These are phyloP conservation scores for Aspidiotus destructor DNA, from an alignment of 2,888 invertebrate species.

Conservation along the genomic window DNA sequence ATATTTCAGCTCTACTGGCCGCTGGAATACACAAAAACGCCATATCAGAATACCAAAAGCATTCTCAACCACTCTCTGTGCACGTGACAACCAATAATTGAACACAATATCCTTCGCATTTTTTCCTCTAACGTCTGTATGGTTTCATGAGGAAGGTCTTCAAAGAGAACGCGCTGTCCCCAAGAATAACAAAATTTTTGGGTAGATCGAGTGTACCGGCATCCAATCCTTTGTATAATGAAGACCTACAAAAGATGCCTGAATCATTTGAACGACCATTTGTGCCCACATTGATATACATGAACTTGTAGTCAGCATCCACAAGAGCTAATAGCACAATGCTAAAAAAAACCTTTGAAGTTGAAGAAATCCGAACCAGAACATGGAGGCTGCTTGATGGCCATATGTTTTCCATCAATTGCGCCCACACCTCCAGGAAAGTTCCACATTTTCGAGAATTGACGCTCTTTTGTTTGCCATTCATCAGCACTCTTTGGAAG, in stretches of 20 bases:
- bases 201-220: neutral
- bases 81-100: constrained; percentile 11
- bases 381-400: neutral
- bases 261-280: constrained; percentile 22
- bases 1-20: constrained; percentile 2
- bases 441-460: constrained; percentile 18
- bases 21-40: constrained; percentile 13
- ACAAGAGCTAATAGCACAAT: constrained; percentile 30
- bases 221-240: neutral
- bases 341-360: constrained; percentile 28
- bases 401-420: constrained; percentile 29
- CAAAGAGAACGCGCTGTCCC: constrained; percentile 22
- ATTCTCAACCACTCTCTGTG: constrained; percentile 19
- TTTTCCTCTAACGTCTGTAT: constrained; percentile 1
- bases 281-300: constrained; percentile 22
- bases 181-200: constrained; percentile 17
- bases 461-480: constrained; percentile 12
- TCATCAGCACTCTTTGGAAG: too few species aligned
- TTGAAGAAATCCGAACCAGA: constrained; percentile 24
- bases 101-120: constrained; percentile 4
- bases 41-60: constrained; percentile 16
- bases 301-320: constrained; percentile 23
- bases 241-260: constrained; percentile 13
- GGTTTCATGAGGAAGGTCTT: constrained; percentile 14
- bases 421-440: constrained; percentile 26